phyloP scores from a whole-genome alignment of 2,113 vertebrate species.

The Opisthocomus hoazin region DNA sequence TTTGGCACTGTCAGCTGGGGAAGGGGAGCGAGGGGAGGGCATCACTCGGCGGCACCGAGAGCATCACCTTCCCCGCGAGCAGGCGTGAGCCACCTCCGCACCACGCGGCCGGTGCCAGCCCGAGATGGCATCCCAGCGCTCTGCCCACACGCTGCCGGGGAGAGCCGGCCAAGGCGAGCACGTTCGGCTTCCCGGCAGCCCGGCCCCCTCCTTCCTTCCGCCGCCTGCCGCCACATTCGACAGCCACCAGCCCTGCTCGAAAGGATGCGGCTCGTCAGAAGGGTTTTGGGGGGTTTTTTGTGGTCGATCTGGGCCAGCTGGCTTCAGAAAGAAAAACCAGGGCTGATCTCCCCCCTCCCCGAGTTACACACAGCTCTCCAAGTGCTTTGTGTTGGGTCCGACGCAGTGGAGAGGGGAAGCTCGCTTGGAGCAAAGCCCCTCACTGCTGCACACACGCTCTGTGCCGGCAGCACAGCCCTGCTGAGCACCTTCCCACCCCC shows the following conservation, averaged over 20 bases:
- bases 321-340: neutral
- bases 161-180: neutral
- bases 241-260: neutral
- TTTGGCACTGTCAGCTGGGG: neutral
- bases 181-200: neutral
- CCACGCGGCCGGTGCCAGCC: neutral
- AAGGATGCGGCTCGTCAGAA: neutral
- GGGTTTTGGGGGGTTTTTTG: too few relatives aligned
- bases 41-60: neutral
- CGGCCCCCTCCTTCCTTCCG: neutral
- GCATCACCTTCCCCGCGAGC: neutral
- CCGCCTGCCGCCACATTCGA: neutral
- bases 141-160: neutral
- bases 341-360: neutral
- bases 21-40: neutral
- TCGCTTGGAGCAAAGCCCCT: too few relatives aligned
- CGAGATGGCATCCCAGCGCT: neutral
- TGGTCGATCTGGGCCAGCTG: neutral
- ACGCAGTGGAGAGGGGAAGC: neutral
- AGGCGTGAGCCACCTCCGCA: neutral
- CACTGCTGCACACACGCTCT: accelerated
- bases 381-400: neutral
- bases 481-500: neutral
- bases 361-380: accelerated
- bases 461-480: neutral